Conservation (phyloP, 2,888 invertebrate species). For the Craniophora ligustri region DNA sequence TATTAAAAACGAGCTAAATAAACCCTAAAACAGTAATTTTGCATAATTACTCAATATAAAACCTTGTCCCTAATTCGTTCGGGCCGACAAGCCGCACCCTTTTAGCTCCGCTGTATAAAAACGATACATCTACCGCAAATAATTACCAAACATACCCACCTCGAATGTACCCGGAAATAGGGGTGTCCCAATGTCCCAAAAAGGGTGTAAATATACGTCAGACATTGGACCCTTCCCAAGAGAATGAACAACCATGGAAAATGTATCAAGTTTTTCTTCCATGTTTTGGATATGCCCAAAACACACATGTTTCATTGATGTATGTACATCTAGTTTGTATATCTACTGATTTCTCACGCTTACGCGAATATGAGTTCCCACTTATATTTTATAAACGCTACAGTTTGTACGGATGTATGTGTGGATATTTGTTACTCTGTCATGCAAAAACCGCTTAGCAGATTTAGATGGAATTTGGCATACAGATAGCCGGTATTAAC, state of each 20-base stretch:
- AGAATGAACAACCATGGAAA: conserved; percentile 1
- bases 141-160: conserved; percentile 24
- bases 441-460: too few relatives aligned
- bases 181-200: conserved; percentile 10
- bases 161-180: conserved; percentile 12
- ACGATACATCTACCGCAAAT: conserved; percentile 34
- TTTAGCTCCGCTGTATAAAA: conserved; percentile 27
- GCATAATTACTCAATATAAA: conserved; percentile 3
- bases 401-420: too few relatives aligned
- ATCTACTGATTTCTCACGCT: too few relatives aligned
- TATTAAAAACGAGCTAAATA: neutral
- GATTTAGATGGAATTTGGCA: too few relatives aligned
- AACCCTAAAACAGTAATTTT: neutral
- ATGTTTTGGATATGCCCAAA: too few relatives aligned
- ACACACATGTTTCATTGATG: too few relatives aligned
- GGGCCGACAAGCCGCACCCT: conserved; percentile 9
- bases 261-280: too few relatives aligned
- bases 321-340: too few relatives aligned
- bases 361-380: too few relatives aligned
- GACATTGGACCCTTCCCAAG: conserved; percentile 21
- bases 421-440: too few relatives aligned
- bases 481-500: too few relatives aligned
- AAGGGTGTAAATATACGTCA: conserved; percentile 37
- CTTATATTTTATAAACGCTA: too few relatives aligned
- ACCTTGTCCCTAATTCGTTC: conserved; percentile 12